These are phyloP conservation scores for Ursus arctos DNA, from an alignment of 2,113 vertebrate genomes.

Conservation along the genomic window DNA sequence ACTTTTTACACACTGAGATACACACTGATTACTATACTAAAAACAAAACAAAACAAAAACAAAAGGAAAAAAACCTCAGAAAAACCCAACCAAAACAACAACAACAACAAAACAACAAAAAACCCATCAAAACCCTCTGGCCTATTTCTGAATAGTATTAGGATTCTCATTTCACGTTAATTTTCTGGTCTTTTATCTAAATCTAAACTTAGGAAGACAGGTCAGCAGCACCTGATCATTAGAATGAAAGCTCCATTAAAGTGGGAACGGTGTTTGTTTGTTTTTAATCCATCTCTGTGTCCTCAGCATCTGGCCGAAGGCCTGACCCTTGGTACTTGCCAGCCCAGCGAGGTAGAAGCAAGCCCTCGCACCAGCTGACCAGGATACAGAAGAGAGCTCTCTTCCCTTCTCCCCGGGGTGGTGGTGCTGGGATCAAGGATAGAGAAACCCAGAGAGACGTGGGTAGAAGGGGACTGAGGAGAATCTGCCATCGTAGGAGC, in stretches of 20 bases:
- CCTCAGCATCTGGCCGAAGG: not conserved
- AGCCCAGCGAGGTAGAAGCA: not conserved
- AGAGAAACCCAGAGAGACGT: not conserved
- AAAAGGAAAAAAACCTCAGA: not conserved
- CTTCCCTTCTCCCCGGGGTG: not conserved
- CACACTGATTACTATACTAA: not conserved
- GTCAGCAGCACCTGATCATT: not conserved
- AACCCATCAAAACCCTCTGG: not conserved
- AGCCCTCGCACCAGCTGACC: not conserved
- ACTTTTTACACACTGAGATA: not conserved
- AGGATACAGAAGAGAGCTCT: not conserved
- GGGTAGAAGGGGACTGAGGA: not conserved
- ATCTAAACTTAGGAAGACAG: not conserved
- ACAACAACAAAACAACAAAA: not conserved
- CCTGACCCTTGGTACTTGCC: not conserved
- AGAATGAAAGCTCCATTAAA: not conserved
- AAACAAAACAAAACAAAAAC: not conserved
- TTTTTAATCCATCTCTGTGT: not conserved
- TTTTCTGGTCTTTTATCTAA: conserved; percentile 16
- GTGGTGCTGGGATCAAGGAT: not conserved
- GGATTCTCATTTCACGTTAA: not conserved
- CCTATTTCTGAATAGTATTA: conserved; percentile 16
- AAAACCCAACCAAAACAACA: not conserved
- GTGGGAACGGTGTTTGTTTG: not conserved
- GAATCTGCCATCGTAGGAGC: not conserved